Conservation (phyloP, 1,140 invertebrate species). For the Thaumetopoea pityocampa region DNA sequence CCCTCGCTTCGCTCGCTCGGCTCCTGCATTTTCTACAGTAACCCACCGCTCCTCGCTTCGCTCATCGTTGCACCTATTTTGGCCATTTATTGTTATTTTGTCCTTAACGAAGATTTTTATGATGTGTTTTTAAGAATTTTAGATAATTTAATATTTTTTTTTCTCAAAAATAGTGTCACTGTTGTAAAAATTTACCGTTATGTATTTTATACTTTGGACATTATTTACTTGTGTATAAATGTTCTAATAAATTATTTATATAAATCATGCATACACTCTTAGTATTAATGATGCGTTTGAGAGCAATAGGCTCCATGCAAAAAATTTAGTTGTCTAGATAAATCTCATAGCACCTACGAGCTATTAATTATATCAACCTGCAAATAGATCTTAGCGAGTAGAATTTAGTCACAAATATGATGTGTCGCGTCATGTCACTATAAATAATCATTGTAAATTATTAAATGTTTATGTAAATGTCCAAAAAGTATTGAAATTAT, state of each 20-base stretch:
- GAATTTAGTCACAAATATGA: slow-evolving; percentile 70
- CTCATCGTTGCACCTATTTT: too few species aligned
- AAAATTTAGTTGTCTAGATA: slow-evolving; percentile 65
- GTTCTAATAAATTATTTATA: slow-evolving; percentile 67
- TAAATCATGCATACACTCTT: slow-evolving; percentile 73
- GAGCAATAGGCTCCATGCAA: slow-evolving; percentile 54
- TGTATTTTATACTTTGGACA: slow-evolving; percentile 45
- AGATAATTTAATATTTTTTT: not conserved
- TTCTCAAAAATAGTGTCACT: slow-evolving; percentile 1
- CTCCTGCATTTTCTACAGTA: too few species aligned
- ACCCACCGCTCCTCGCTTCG: too few species aligned
- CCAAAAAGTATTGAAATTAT: slow-evolving; percentile 76
- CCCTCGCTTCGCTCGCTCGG: too few species aligned
- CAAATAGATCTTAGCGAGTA: slow-evolving; percentile 67
- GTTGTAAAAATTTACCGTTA: too few species aligned
- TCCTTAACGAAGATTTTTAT: too few species aligned
- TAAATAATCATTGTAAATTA: slow-evolving; percentile 75
- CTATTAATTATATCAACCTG: slow-evolving; percentile 66
- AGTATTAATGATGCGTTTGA: slow-evolving; percentile 62
- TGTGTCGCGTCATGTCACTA: slow-evolving; percentile 72
- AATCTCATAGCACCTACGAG: slow-evolving; percentile 69
- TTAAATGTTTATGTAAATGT: slow-evolving; percentile 76
- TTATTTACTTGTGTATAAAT: slow-evolving; percentile 61
- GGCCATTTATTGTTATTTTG: too few species aligned
- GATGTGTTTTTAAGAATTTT: too few species aligned